Base-by-base conservation (phyloP, 2,888 invertebrate species). In the Hydrotaea cyrtoneurina region DNA sequence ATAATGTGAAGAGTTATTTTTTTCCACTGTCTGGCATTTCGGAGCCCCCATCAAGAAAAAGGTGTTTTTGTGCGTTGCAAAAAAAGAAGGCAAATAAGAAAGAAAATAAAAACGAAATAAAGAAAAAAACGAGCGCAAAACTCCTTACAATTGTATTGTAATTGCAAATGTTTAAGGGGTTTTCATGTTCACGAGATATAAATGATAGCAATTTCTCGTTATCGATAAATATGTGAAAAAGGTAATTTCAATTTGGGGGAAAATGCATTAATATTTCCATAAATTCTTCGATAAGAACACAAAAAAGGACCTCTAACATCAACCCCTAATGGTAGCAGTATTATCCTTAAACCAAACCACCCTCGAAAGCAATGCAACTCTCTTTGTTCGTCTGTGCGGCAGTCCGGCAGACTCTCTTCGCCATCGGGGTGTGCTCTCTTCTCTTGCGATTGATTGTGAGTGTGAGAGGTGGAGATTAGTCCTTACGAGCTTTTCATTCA, bases 401-500 rank as follows among this genome's bases (percentile, higher is more conserved):
- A 15, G 31, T 53, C 13, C n/a, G n/a, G n/a, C n/a, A n/a, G n/a
- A n/a, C 31, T 19, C 76, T 80, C 59, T 80, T 80, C 39, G n/a
- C 36, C 11, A n/a, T 17, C 23, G 62, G 43, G 26, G 23, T 62
- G 62, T 69, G 55, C 23, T 17, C 39, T 76, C 66, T 57, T n/a
- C 39, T 21, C 36, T 36, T 17, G 17, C 2, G 36, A 1, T 13
- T 43, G 13, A 4, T 8, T 1, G 59, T 2, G 59, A 59, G 59
- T n/a, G 50, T n/a, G 50, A 53, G 31, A 55, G 39, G 11, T 55
- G 26, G 43, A 59, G 39, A 69, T 73, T 78, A 80, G 73, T 53
- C 31, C 62, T 55, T 57, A 57, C 31, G 53, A 86, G 86, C 86
- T 86, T 86, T 86, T 86, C 84, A 86, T 86, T 86, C 83, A 86